phyloP scores from a whole-genome alignment of 2,113 vertebrate genomes.

The Tyto alba region DNA sequence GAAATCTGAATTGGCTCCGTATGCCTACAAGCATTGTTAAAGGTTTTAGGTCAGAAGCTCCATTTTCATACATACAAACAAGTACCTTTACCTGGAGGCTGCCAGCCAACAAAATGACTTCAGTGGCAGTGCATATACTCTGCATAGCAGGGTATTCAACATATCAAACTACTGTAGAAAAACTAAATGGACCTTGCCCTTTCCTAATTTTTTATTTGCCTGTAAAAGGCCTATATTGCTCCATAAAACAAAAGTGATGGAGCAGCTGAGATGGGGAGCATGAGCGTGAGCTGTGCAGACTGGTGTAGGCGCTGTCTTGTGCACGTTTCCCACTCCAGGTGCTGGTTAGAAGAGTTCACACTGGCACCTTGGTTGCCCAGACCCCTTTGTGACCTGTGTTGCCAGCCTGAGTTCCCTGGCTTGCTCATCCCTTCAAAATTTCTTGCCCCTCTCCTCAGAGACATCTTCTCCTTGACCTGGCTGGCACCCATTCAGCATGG shows the following conservation, averaged over 20 bases:
- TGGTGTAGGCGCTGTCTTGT: rapidly evolving
- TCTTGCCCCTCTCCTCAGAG: neutral
- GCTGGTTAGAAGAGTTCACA: neutral
- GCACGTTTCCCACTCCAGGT: neutral
- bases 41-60: neutral
- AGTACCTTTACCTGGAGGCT: neutral
- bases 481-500: neutral
- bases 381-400: neutral
- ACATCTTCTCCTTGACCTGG: neutral
- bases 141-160: neutral
- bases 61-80: neutral
- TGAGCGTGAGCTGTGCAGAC: neutral
- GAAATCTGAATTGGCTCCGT: neutral
- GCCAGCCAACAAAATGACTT: neutral
- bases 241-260: neutral
- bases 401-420: neutral
- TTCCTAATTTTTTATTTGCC: neutral
- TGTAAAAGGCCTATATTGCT: neutral
- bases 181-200: neutral
- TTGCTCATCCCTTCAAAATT: neutral
- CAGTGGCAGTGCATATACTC: neutral
- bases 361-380: rapidly evolving
- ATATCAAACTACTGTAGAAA: neutral
- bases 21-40: neutral
- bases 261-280: neutral